Base-by-base conservation (phyloP, 1,140 invertebrate species). In the Microplitis demolitor region DNA sequence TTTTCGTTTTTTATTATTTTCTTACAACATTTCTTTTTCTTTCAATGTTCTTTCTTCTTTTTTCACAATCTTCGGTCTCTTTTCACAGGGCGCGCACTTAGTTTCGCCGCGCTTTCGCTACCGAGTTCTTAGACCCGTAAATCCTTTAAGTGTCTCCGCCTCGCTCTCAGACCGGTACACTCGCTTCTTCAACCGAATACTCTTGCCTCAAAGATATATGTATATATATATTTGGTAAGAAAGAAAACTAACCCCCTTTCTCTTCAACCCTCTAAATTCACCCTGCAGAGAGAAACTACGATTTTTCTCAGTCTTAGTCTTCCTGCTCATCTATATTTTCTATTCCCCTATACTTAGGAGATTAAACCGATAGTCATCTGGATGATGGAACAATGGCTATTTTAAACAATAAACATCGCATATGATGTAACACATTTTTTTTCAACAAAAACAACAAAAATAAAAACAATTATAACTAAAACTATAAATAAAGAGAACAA, bases 101-200 rank as follows among this genome's bases (percentile, higher is more conserved):
- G 76, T 74, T 77, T 71, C 69, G 61, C 31, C 39, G 69, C 45
- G 69, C 68, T 69, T 69, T 69, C 78, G 77, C 74, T 82, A 76
- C 79, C 76, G 76, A 83, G 82, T 83, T 83, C 80, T 83, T 80
- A 80, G 75, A 77, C 75, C 80, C 79, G 82, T 83, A 83, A 83
- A 83, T 83, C 82, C 81, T 83, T 83, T 83, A 83, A 83, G 81
- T 83, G 81, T 83, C 80, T 77, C 79, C 78, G 68, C 75, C 79
- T 71, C 31, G 78, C 74, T 76, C 76, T 77, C 75, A 78, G 76
- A 54, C 39, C 53, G 24, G 24, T 56, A 24, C 39, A 31, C 56
- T 58, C 16, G 56, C 56, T 24, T 58, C 24, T 58, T 16, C 56
- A 45, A 45, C 39, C 39, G 4, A 31, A 58, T 58, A 31, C 56